Evolutionary conservation across 2,888 invertebrate genomes (phyloP).

Genomic region (Zaprionus obscuricornis): DNA sequence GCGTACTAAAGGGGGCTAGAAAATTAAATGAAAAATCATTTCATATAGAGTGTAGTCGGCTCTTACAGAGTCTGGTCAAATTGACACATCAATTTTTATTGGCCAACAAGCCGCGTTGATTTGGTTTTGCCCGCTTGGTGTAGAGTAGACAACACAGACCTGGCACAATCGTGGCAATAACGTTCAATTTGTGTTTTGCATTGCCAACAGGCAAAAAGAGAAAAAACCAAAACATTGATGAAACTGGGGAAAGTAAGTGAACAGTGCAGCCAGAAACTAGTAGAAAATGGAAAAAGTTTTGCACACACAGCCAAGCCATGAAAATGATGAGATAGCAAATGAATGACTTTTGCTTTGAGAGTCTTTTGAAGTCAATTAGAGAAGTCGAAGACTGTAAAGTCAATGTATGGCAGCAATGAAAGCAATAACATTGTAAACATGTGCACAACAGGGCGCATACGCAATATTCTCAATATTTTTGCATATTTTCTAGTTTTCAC

Average conservation of each 20-base stretch:
- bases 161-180: conserved; percentile 55
- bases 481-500: conserved; percentile 19
- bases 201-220: conserved; percentile 6
- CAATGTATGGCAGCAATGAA: conserved; percentile 6
- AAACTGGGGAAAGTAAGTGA: no score
- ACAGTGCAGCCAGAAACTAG: no score
- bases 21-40: neutral
- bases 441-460: conserved; percentile 34
- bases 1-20: no score
- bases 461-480: conserved; percentile 48
- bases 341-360: conserved; percentile 42
- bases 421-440: neutral
- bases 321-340: conserved; percentile 11
- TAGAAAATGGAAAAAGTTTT: conserved; percentile 1
- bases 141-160: conserved; percentile 26
- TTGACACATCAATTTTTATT: conserved; percentile 50
- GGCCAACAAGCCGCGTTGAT: conserved; percentile 48
- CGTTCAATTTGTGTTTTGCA: conserved; percentile 62
- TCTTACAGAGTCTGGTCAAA: conserved; percentile 29
- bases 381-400: no score
- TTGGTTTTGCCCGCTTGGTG: conserved; percentile 8
- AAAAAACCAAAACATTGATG: neutral
- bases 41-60: conserved; percentile 3
- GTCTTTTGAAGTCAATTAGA: conserved; percentile 29
- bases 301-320: neutral